Percentiles rank a stretch among this genome's conserved stretches.
Conservation (phyloP, 2,797 vertebrate genomes). For the Orientallactaga sibirica region DNA sequence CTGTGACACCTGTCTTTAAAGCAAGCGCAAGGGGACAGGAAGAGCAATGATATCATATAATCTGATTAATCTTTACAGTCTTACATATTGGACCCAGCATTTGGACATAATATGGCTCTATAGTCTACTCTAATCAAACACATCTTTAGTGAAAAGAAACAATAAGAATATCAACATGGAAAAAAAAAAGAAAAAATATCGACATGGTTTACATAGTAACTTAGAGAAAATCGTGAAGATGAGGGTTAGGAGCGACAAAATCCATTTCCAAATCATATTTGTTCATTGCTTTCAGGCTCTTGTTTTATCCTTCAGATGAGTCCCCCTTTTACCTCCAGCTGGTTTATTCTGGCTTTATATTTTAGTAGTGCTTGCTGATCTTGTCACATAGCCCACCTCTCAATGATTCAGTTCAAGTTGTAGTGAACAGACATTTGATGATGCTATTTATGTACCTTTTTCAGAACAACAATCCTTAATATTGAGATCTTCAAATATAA, state of each 20-base stretch:
- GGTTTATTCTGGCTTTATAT: slow-evolving; percentile 46
- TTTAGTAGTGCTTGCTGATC: neutral
- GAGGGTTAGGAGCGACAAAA: neutral
- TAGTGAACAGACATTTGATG: slow-evolving; percentile 21
- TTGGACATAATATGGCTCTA: neutral
- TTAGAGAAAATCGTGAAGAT: neutral
- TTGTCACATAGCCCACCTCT: neutral
- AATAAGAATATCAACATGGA: neutral
- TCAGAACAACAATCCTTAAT: slow-evolving; percentile 1
- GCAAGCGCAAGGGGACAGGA: neutral
- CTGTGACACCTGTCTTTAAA: neutral
- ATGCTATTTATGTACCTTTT: neutral
- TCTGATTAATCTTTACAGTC: neutral
- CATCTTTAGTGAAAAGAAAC: neutral
- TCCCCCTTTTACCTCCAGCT: neutral
- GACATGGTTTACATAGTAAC: neutral
- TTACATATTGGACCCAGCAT: neutral
- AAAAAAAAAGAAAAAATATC: neutral
- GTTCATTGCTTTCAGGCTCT: neutral
- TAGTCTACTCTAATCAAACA: slow-evolving; percentile 16
- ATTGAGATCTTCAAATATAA: slow-evolving; percentile 44
- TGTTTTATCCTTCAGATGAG: neutral
- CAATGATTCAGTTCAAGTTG: slow-evolving; percentile 16
- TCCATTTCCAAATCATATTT: neutral
- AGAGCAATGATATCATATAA: neutral